Percentiles rank a stretch among this genome's conserved stretches.
Conservation (phyloP, 2,113 vertebrate species). For the Arothron firmamentum region DNA sequence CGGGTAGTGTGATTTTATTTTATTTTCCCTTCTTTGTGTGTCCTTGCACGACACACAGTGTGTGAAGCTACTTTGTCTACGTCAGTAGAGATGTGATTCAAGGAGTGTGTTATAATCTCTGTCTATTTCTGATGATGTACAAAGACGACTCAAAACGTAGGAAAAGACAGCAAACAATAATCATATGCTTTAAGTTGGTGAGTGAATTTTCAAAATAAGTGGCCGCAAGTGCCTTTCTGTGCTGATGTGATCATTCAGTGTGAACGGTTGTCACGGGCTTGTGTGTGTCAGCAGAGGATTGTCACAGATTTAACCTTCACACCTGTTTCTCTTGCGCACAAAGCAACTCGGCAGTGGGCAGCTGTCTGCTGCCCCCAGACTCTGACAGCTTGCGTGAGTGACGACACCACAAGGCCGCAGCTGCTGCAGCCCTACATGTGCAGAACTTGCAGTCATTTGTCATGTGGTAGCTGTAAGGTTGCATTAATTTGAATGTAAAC, state of each 20-base stretch:
- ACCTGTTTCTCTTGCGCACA: constrained; percentile 33
- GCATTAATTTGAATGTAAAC: too few relatives aligned
- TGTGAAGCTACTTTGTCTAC: too few relatives aligned
- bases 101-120: neutral
- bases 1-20: constrained; percentile 55
- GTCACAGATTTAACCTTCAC: constrained; percentile 41
- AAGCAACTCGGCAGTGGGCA: constrained; percentile 24
- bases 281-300: constrained; percentile 39
- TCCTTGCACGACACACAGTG: too few relatives aligned
- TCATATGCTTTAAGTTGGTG: neutral
- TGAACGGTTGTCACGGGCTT: constrained; percentile 24
- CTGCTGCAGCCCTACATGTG: neutral
- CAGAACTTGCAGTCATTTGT: neutral
- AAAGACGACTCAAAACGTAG: neutral
- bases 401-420: constrained; percentile 31
- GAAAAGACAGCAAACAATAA: neutral
- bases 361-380: constrained; percentile 12
- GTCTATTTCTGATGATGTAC: neutral
- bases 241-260: constrained; percentile 14
- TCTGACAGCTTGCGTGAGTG: constrained; percentile 16
- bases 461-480: neutral
- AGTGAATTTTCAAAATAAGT: neutral
- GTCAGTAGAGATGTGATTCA: too few relatives aligned
- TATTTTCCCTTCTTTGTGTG: constrained; percentile 17
- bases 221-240: constrained; percentile 8